Percentiles rank a stretch among this genome's conserved stretches.
Conservation (phyloP, 2,797 vertebrate genomes). For the Coendou prehensilis region DNA sequence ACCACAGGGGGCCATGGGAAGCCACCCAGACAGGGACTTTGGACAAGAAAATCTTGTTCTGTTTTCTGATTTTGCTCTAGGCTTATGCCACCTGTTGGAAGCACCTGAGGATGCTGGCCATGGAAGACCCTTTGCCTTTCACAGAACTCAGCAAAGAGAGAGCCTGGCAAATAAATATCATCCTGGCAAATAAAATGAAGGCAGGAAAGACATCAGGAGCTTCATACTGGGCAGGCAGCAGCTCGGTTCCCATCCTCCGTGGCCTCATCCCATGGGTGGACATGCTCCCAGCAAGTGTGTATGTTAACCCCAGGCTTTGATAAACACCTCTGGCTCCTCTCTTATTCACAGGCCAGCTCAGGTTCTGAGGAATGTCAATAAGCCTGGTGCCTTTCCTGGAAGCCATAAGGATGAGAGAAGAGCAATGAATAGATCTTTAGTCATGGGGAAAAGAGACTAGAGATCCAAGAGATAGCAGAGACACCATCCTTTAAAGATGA, state of each 20-base stretch:
- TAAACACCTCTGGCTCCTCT: not conserved
- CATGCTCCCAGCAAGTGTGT: not conserved
- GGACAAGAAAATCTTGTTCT: not conserved
- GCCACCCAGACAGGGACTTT: no score
- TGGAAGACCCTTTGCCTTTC: fast-evolving
- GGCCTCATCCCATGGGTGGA: not conserved
- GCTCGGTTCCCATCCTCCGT: not conserved
- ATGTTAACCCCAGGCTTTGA: not conserved
- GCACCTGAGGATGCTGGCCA: not conserved
- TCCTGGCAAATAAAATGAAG: not conserved
- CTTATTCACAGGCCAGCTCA: not conserved
- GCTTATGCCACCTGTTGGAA: not conserved
- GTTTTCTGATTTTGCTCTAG: not conserved
- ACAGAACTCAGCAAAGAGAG: not conserved
- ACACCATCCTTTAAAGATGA: not conserved
- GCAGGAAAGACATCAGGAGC: fast-evolving
- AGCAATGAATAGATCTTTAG: not conserved
- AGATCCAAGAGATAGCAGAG: not conserved
- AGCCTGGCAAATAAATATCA: not conserved
- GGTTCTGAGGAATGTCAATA: not conserved
- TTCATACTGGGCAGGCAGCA: fast-evolving
- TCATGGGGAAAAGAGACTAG: not conserved
- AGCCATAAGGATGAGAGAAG: not conserved
- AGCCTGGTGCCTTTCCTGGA: not conserved
- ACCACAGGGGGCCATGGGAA: fast-evolving